Evolutionary conservation across 2,797 vertebrate genomes (phyloP).

Genomic region (Neostethus bicornis): DNA sequence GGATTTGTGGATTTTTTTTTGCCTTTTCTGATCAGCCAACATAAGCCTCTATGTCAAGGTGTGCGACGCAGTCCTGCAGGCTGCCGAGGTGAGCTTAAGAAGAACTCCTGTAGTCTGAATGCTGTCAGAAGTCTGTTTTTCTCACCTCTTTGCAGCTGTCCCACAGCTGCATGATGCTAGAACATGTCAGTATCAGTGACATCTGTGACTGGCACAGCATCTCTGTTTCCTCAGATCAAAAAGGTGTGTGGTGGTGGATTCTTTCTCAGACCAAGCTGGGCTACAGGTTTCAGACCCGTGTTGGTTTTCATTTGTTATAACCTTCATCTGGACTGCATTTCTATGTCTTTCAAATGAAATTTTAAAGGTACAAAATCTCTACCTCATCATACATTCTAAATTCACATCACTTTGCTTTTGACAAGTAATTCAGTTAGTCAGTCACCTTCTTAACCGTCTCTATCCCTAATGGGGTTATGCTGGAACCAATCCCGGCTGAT

Average conservation of each 20-base stretch:
- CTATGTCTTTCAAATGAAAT: not conserved
- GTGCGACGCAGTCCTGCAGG: slow-evolving; percentile 6
- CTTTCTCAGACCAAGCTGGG: too few relatives aligned
- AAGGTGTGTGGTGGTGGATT: too few relatives aligned
- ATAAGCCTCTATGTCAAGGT: not conserved
- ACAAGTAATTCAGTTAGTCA: too few relatives aligned
- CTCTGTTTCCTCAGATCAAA: too few relatives aligned
- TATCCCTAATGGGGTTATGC: too few relatives aligned
- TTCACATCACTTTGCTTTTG: too few relatives aligned
- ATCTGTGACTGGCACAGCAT: too few relatives aligned
- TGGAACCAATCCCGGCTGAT: too few relatives aligned
- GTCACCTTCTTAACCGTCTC: too few relatives aligned
- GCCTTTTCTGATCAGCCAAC: not conserved
- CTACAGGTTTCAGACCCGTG: too few relatives aligned
- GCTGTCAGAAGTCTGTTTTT: slow-evolving; percentile 1
- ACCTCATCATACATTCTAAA: too few relatives aligned
- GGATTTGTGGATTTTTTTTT: slow-evolving; percentile 9
- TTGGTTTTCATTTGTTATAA: not conserved
- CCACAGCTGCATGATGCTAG: slow-evolving; percentile 1
- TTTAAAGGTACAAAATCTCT: too few relatives aligned
- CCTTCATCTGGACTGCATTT: not conserved
- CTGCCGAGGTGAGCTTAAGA: not conserved
- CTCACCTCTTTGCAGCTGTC: not conserved
- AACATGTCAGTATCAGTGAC: slow-evolving; percentile 7
- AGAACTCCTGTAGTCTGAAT: not conserved